Percentiles rank a stretch among this genome's conserved stretches.
Conservation (phyloP, 2,113 vertebrate species). For the Monopterus albus region DNA sequence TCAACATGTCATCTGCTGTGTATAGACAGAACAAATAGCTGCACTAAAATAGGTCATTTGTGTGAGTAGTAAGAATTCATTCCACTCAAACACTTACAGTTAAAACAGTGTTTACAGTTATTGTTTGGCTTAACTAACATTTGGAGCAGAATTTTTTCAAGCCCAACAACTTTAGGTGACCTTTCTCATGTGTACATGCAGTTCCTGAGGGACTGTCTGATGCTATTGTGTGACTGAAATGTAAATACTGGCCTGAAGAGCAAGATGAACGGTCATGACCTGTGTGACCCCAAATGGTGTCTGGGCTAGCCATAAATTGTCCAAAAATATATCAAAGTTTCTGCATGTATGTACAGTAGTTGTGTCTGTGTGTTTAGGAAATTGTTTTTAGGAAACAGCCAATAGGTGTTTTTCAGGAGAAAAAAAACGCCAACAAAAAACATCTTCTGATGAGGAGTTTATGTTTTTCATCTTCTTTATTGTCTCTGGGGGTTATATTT, state of each 20-base stretch:
- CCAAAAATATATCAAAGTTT: constrained; percentile 15
- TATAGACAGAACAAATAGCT: constrained; percentile 25
- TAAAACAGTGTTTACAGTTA: constrained; percentile 13
- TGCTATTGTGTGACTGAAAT: constrained; percentile 44
- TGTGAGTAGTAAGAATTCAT: constrained; percentile 37
- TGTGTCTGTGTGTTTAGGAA: not conserved
- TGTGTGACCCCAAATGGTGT: constrained; percentile 28
- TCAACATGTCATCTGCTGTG: constrained; percentile 26
- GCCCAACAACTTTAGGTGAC: constrained; percentile 50
- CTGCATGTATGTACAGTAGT: not conserved
- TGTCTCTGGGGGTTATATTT: no score
- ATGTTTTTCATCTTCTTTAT: no score
- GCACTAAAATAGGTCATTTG: constrained; percentile 25
- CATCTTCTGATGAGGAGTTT: no score
- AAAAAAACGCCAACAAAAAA: no score
- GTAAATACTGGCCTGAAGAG: constrained; percentile 42
- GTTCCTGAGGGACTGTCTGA: constrained; percentile 5
- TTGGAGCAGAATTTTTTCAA: no score
- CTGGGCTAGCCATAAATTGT: constrained; percentile 12
- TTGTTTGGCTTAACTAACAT: no score
- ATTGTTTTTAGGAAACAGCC: no score
- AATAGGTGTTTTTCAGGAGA: no score
- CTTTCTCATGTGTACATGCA: constrained; percentile 26
- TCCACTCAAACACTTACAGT: constrained; percentile 30
- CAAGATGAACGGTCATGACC: constrained; percentile 50